Evolutionary conservation across 2,113 vertebrate species (phyloP).

Genomic region (Labrus mixtus): DNA sequence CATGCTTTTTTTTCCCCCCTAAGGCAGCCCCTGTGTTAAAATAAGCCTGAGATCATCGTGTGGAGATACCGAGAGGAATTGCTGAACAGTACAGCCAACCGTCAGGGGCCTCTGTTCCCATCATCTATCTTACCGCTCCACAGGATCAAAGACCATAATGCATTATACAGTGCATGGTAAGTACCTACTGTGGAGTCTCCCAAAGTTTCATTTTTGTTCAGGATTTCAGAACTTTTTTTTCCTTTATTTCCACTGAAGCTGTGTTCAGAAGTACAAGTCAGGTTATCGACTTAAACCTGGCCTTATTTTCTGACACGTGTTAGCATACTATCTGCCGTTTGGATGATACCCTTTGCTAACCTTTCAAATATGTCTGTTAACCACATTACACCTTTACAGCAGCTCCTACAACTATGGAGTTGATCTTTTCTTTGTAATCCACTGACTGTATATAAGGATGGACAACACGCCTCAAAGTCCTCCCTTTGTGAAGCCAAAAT

Average conservation of each 20-base stretch:
- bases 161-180: constrained; percentile 52
- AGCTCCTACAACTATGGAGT: no score
- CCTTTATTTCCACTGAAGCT: not conserved
- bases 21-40: constrained; percentile 14
- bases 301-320: not conserved
- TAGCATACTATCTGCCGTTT: no score
- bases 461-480: no score
- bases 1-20: constrained; percentile 1
- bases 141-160: constrained; percentile 45
- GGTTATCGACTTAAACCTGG: not conserved
- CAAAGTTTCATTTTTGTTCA: constrained; percentile 21
- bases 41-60: constrained; percentile 41
- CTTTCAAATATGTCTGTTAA: no score
- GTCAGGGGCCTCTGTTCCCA: constrained; percentile 44
- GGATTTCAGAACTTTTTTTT: constrained; percentile 28
- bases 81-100: constrained; percentile 26
- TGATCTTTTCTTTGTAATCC: no score
- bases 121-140: constrained; percentile 57
- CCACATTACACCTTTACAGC: no score
- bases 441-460: no score
- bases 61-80: constrained; percentile 49
- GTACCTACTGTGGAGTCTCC: constrained; percentile 36
- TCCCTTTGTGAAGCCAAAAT: no score
- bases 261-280: not conserved
- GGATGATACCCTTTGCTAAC: no score